A percentile compares a stretch with the other conserved stretches of the same genome.
Evolutionary conservation across 2,888 invertebrate genomes (phyloP).

Genomic region (Ctena decussata): DNA sequence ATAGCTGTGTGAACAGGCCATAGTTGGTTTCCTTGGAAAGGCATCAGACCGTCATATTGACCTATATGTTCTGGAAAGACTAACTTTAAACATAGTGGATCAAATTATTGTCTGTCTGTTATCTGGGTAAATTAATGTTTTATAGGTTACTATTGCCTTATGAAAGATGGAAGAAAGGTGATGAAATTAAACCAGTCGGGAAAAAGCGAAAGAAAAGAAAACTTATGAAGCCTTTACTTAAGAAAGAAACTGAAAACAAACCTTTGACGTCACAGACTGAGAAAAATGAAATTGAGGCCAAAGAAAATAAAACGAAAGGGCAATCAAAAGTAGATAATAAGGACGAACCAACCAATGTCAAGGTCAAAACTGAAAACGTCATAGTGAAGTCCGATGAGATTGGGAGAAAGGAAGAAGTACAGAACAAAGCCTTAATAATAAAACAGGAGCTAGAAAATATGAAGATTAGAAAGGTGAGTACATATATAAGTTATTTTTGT

Average conservation of each 20-base stretch:
- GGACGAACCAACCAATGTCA: neutral
- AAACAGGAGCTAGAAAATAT: slow-evolving; percentile 64
- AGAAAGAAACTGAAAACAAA: slow-evolving; percentile 9
- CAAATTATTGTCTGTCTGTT: too few relatives aligned
- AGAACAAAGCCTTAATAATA: slow-evolving; percentile 58
- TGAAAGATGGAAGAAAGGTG: slow-evolving; percentile 73
- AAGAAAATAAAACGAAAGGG: neutral
- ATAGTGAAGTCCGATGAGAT: neutral
- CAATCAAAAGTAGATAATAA: slow-evolving; percentile 19
- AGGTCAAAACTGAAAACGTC: neutral
- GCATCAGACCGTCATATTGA: too few relatives aligned
- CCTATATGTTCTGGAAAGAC: too few relatives aligned
- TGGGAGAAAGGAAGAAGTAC: neutral
- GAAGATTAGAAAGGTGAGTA: slow-evolving; percentile 64
- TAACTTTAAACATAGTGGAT: too few relatives aligned
- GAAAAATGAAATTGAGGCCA: neutral
- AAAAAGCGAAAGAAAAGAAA: slow-evolving; percentile 6
- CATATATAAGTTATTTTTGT: too few relatives aligned
- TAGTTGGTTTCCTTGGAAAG: too few relatives aligned
- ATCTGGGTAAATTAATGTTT: too few relatives aligned
- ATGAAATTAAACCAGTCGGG: slow-evolving; percentile 19
- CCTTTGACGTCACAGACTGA: neutral
- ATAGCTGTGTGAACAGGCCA: too few relatives aligned
- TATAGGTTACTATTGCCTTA: slow-evolving; percentile 78
- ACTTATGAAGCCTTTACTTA: neutral